Evolutionary conservation across 2,888 invertebrate species (phyloP).

Genomic region (Lysandra bellargus): DNA sequence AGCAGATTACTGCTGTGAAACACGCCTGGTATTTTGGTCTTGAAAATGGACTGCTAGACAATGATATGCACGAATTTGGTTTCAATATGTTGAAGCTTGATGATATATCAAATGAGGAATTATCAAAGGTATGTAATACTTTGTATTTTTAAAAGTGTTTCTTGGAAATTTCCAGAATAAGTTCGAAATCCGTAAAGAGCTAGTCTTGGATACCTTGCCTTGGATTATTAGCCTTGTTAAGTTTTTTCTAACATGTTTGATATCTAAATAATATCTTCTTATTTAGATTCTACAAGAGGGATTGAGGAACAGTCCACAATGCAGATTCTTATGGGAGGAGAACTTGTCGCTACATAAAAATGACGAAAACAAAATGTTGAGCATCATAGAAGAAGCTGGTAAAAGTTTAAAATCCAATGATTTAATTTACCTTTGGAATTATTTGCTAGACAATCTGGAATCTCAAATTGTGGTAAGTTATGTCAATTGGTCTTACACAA

Average conservation of each 20-base stretch:
- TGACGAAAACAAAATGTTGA: slow-evolving; percentile 63
- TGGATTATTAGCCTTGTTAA: too few species aligned
- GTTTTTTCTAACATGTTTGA: not conserved
- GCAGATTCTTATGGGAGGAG: slow-evolving; percentile 62
- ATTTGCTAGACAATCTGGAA: slow-evolving; percentile 59
- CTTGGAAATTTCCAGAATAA: too few species aligned
- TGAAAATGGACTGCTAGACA: slow-evolving; percentile 59
- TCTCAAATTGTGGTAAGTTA: slow-evolving; percentile 54
- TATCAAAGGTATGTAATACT: slow-evolving; percentile 53
- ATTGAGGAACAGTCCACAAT: slow-evolving; percentile 53
- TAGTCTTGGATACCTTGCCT: too few species aligned
- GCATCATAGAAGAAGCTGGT: slow-evolving; percentile 58
- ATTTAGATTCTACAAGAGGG: slow-evolving; percentile 64
- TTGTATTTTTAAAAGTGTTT: too few species aligned
- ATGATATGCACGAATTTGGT: slow-evolving; percentile 71
- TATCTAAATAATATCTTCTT: slow-evolving; percentile 15
- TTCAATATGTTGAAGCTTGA: slow-evolving; percentile 62
- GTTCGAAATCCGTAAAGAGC: too few species aligned
- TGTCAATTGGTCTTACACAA: too few species aligned
- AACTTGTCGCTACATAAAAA: slow-evolving; percentile 55
- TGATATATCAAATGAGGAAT: slow-evolving; percentile 52
- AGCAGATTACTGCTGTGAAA: slow-evolving; percentile 63
- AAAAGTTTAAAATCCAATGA: slow-evolving; percentile 59
- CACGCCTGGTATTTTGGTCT: slow-evolving; percentile 67
- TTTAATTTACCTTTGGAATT: slow-evolving; percentile 60